Percentiles rank a stretch among this genome's conserved stretches.
phyloP scores from a whole-genome alignment of 2,113 vertebrate species.

The Megaceryle torquata region DNA sequence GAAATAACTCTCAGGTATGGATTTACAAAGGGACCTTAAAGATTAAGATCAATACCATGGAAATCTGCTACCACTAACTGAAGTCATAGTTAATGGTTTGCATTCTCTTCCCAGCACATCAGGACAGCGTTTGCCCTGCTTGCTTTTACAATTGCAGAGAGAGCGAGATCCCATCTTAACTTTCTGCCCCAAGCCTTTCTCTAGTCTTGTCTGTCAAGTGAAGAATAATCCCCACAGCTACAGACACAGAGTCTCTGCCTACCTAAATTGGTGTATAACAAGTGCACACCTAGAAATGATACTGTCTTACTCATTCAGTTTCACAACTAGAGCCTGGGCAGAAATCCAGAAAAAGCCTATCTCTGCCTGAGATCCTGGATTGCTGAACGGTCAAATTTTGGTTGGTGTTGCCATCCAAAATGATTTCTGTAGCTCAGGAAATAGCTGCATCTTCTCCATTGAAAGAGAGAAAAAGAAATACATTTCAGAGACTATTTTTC shows the following conservation, averaged over 20 bases:
- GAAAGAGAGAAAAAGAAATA: background rate
- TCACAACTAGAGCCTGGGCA: background rate
- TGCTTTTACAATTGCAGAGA: background rate
- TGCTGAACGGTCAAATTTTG: background rate
- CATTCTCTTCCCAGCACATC: background rate
- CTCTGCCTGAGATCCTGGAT: background rate
- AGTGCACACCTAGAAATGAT: background rate
- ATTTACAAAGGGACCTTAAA: background rate
- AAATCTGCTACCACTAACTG: background rate
- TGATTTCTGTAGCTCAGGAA: background rate
- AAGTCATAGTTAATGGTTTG: background rate
- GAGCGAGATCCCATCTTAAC: background rate
- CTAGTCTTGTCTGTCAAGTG: background rate
- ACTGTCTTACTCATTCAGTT: background rate
- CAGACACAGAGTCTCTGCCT: background rate
- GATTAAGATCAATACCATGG: background rate
- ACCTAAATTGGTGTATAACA: background rate
- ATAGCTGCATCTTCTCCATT: background rate
- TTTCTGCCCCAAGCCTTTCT: background rate
- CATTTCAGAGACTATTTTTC: background rate
- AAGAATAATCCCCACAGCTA: constrained; percentile 6
- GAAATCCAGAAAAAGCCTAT: background rate
- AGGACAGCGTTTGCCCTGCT: background rate
- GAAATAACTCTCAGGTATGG: background rate
- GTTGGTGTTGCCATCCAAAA: background rate